phyloP scores from a whole-genome alignment of 2,113 vertebrate genomes.

The Lutjanus erythropterus region DNA sequence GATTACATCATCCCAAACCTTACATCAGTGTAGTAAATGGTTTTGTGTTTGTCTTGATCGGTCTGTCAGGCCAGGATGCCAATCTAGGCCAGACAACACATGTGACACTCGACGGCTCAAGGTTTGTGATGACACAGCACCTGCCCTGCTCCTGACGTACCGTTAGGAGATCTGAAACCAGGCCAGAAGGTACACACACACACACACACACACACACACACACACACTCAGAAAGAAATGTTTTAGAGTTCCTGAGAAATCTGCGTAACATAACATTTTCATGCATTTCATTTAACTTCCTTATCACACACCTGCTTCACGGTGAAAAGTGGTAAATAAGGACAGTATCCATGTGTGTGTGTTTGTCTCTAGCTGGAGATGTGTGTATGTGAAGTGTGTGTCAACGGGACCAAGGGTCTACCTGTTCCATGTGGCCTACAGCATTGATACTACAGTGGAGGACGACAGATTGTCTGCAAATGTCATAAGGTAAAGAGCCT shows the following conservation, averaged over 20 bases:
- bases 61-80: slow-evolving; percentile 92
- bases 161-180: slow-evolving; percentile 91
- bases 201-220: no score
- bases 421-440: slow-evolving; percentile 94
- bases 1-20: no score
- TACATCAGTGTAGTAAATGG: no score
- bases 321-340: no score
- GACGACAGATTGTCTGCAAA: slow-evolving; percentile 93
- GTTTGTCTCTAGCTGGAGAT: slow-evolving; percentile 87
- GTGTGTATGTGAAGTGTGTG: slow-evolving; percentile 89
- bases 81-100: slow-evolving; percentile 96
- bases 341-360: background rate
- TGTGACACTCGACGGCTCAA: slow-evolving; percentile 88
- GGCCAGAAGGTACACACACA: slow-evolving; percentile 87
- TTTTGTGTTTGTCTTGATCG: slow-evolving; percentile 2
- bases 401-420: slow-evolving; percentile 93
- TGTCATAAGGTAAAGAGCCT: slow-evolving; percentile 90
- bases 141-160: slow-evolving; percentile 93
- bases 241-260: background rate
- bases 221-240: background rate
- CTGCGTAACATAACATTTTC: background rate
- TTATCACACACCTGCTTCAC: background rate
- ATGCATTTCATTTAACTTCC: background rate
- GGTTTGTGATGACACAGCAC: slow-evolving; percentile 92
- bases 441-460: slow-evolving; percentile 88